A percentile compares a stretch with the other conserved stretches of the same genome.
These are phyloP conservation scores for Ara ararauna DNA, from an alignment of 2,797 vertebrate genomes.

Conservation along the genomic window DNA sequence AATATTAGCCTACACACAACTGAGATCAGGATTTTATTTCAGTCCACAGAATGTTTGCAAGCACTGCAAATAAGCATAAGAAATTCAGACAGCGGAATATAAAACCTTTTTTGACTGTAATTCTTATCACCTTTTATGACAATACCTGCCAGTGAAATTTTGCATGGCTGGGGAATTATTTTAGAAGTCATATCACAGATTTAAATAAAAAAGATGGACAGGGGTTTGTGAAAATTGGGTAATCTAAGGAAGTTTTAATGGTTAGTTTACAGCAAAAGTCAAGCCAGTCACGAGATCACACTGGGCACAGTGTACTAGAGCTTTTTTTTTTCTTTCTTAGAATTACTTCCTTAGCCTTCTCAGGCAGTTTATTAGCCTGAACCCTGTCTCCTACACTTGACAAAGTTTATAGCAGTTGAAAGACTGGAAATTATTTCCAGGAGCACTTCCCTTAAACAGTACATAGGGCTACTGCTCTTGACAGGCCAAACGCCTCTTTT, in stretches of 20 bases:
- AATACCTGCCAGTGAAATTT: neutral
- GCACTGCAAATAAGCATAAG: neutral
- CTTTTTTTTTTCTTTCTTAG: neutral
- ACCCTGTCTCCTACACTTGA: neutral
- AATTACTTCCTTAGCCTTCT: neutral
- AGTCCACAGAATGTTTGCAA: neutral
- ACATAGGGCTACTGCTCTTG: neutral
- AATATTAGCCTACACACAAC: neutral
- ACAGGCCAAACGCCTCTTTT: neutral
- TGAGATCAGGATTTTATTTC: neutral
- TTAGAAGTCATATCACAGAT: neutral
- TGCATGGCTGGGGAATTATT: neutral
- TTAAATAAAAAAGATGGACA: neutral
- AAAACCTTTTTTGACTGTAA: neutral
- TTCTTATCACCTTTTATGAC: neutral
- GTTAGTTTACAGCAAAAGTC: neutral
- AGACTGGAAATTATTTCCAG: neutral
- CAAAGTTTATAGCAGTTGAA: neutral
- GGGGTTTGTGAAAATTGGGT: neutral
- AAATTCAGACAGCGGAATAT: neutral
- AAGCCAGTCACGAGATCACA: neutral
- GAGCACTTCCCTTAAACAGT: neutral
- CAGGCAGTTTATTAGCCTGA: conserved; percentile 16
- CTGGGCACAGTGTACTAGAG: neutral
- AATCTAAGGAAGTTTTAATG: neutral